Percentiles rank a stretch among this genome's conserved stretches.
phyloP scores from a whole-genome alignment of 2,888 invertebrate genomes.

The Apotomis betuletana region DNA sequence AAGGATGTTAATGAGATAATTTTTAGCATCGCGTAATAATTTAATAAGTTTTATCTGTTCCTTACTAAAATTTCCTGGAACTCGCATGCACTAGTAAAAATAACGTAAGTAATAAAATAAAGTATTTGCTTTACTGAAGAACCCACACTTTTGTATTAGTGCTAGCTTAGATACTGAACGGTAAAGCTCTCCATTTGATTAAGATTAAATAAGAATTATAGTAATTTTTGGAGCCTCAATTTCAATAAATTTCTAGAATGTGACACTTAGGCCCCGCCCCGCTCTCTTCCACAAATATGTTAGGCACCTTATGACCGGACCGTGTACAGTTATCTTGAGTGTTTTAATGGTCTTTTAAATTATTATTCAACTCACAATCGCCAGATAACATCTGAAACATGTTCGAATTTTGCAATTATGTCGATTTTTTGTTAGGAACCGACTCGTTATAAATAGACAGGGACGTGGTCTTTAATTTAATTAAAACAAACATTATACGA shows the following conservation, averaged over 20 bases:
- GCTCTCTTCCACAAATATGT: conserved; percentile 56
- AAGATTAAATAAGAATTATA: conserved; percentile 16
- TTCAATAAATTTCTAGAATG: conserved; percentile 36
- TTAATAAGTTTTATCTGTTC: too few relatives aligned
- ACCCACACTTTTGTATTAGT: not conserved
- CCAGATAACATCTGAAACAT: conserved; percentile 59
- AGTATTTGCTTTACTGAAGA: not conserved
- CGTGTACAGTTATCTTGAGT: conserved; percentile 69
- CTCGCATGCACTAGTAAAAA: too few relatives aligned
- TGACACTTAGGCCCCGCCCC: conserved; percentile 50
- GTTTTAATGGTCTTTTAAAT: conserved; percentile 63
- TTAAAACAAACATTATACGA: conserved; percentile 10
- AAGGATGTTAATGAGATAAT: too few relatives aligned
- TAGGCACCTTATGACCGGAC: conserved; percentile 60
- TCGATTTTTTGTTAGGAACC: conserved; percentile 30
- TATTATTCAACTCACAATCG: conserved; percentile 62
- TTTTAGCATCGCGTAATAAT: too few relatives aligned
- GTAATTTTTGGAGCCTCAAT: conserved; percentile 6
- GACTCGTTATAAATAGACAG: not conserved
- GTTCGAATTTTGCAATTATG: conserved; percentile 50
- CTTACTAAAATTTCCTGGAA: too few relatives aligned
- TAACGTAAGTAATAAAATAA: too few relatives aligned
- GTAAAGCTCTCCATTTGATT: conserved; percentile 4
- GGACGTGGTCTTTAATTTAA: not conserved
- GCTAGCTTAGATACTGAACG: not conserved